phyloP scores from a whole-genome alignment of 2,113 vertebrate genomes.

The Turnix velox region DNA sequence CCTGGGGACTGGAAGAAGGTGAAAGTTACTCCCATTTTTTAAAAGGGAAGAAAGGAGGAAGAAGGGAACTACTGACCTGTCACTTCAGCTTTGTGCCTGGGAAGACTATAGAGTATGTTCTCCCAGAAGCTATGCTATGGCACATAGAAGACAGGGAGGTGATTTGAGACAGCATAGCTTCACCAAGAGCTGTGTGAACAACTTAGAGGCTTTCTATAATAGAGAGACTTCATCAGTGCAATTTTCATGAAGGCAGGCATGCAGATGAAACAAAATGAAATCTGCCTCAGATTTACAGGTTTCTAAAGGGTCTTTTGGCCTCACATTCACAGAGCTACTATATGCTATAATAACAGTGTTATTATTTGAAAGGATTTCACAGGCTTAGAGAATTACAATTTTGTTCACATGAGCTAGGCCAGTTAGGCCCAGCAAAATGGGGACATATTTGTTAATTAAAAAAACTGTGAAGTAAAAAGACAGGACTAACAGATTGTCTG shows the following conservation, averaged over 20 bases:
- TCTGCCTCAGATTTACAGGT: neutral
- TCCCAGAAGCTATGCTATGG: too few species aligned
- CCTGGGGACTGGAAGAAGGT: too few species aligned
- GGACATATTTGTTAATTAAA: neutral
- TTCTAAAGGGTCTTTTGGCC: neutral
- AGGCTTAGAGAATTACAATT: neutral
- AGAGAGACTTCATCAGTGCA: too few species aligned
- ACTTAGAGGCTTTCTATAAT: too few species aligned
- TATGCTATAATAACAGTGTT: neutral
- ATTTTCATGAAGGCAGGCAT: neutral
- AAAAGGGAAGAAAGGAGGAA: too few species aligned
- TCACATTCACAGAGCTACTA: neutral
- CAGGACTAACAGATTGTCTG: neutral
- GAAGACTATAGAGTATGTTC: too few species aligned
- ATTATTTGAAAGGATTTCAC: neutral
- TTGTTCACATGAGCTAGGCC: neutral
- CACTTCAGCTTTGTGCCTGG: too few species aligned
- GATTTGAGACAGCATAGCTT: too few species aligned
- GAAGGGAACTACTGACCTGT: too few species aligned
- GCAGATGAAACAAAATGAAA: neutral
- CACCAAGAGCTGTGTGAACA: too few species aligned
- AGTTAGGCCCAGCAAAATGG: neutral
- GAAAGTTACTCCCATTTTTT: too few species aligned
- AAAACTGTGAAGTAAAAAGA: neutral
- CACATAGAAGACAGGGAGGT: too few species aligned